phyloP scores from a whole-genome alignment of 2,888 invertebrate genomes.

The Maniola hyperantus region DNA sequence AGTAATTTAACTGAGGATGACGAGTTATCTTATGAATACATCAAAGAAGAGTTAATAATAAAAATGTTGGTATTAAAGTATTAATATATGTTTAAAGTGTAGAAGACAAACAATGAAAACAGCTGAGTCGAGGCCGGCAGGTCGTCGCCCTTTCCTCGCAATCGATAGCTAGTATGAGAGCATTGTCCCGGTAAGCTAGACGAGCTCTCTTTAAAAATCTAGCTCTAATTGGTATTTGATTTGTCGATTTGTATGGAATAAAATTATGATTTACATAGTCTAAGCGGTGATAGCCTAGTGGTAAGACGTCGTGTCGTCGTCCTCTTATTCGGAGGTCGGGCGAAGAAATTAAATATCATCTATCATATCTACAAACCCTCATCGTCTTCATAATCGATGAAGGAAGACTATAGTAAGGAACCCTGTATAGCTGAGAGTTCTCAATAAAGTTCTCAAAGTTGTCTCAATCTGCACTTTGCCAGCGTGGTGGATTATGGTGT shows the following conservation, averaged over 20 bases:
- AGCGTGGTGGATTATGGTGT: too few relatives aligned
- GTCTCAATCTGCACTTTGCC: too few relatives aligned
- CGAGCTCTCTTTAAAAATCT: conserved; percentile 18
- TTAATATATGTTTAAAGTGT: conserved; percentile 3
- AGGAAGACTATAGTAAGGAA: too few relatives aligned
- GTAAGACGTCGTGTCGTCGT: too few relatives aligned
- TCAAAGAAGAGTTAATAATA: conserved; percentile 6
- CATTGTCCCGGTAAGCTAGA: conserved; percentile 32
- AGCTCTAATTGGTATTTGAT: not conserved
- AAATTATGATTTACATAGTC: too few relatives aligned
- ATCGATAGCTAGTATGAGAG: conserved; percentile 58
- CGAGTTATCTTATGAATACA: not conserved
- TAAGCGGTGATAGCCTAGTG: too few relatives aligned
- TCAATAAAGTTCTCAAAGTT: too few relatives aligned
- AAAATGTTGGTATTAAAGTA: conserved; percentile 14
- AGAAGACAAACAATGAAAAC: conserved; percentile 34
- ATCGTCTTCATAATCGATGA: too few relatives aligned
- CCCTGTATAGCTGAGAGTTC: too few relatives aligned
- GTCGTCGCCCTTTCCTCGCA: conserved; percentile 55
- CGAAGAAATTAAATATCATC: too few relatives aligned
- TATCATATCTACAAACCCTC: too few relatives aligned
- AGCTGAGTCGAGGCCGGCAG: conserved; percentile 40
- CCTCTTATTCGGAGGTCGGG: too few relatives aligned
- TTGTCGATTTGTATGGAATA: not conserved
- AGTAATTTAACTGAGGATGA: not conserved